A percentile compares a stretch with the other conserved stretches of the same genome.
Conservation (phyloP, 2,113 vertebrate genomes). For the Paracanthobrama guichenoti region DNA sequence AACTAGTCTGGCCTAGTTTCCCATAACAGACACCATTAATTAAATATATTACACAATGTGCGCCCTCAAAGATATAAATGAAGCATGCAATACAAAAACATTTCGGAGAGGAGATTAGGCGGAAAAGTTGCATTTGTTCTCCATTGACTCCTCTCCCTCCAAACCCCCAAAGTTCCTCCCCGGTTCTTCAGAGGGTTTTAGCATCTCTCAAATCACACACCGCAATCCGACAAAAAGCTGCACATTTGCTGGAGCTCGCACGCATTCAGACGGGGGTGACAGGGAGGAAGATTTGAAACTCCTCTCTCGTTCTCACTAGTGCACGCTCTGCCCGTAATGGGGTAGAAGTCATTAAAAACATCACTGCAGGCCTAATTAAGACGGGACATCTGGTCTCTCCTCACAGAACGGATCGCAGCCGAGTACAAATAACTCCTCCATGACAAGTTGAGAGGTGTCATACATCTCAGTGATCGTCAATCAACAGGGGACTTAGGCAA, state of each 20-base stretch:
- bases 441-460: slow-evolving; percentile 81
- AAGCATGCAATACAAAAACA: slow-evolving; percentile 59
- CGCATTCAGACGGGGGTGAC: slow-evolving; percentile 60
- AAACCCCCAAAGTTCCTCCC: slow-evolving; percentile 37
- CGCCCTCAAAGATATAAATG: slow-evolving; percentile 59
- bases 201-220: slow-evolving; percentile 67
- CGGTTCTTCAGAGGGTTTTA: slow-evolving; percentile 65
- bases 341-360: slow-evolving; percentile 82
- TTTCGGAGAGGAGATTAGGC: slow-evolving; percentile 63
- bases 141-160: slow-evolving; percentile 46
- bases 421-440: slow-evolving; percentile 79
- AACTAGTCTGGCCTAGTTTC: slow-evolving; percentile 74
- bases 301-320: slow-evolving; percentile 55
- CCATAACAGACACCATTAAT: slow-evolving; percentile 69
- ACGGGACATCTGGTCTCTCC: slow-evolving; percentile 84
- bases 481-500: slow-evolving; percentile 76
- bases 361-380: slow-evolving; percentile 92
- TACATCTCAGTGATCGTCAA: slow-evolving; percentile 80
- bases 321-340: slow-evolving; percentile 70
- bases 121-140: slow-evolving; percentile 62
- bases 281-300: slow-evolving; percentile 72
- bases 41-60: slow-evolving; percentile 70
- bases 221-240: slow-evolving; percentile 52
- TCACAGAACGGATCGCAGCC: slow-evolving; percentile 74
- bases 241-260: slow-evolving; percentile 60